phyloP scores from a whole-genome alignment of 1,140 invertebrate species.

The Helicorthomorpha holstii region DNA sequence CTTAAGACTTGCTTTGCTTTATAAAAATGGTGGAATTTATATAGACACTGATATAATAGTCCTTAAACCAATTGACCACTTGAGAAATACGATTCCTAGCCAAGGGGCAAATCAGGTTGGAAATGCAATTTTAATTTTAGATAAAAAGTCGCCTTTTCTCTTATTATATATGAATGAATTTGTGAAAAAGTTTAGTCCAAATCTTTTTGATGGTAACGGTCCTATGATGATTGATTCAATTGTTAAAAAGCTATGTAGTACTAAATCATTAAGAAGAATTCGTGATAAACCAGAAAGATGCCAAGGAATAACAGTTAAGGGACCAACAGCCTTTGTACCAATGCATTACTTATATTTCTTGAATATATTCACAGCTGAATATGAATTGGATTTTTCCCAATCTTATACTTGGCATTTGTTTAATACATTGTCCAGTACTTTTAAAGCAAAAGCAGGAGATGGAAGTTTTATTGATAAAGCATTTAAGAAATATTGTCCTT shows the following conservation, averaged over 20 bases:
- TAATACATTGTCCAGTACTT: too few relatives aligned
- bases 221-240: not conserved
- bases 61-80: not conserved
- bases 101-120: not conserved
- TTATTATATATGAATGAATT: not conserved
- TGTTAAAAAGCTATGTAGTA: not conserved
- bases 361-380: too few relatives aligned
- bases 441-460: too few relatives aligned
- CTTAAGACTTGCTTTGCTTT: not conserved
- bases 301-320: not conserved
- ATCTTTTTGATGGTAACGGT: not conserved
- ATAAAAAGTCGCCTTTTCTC: not conserved
- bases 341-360: too few relatives aligned
- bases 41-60: not conserved
- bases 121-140: not conserved
- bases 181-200: not conserved
- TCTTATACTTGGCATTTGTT: too few relatives aligned
- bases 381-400: too few relatives aligned
- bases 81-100: not conserved
- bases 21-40: conserved; percentile 3
- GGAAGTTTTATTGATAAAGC: too few relatives aligned
- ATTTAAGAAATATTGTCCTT: too few relatives aligned
- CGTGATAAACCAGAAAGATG: not conserved
- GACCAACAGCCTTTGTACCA: not conserved
- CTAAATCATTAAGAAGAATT: not conserved